These are phyloP conservation scores for Ischnus inquisitorius DNA, from an alignment of 2,888 invertebrate species.

Conservation along the genomic window DNA sequence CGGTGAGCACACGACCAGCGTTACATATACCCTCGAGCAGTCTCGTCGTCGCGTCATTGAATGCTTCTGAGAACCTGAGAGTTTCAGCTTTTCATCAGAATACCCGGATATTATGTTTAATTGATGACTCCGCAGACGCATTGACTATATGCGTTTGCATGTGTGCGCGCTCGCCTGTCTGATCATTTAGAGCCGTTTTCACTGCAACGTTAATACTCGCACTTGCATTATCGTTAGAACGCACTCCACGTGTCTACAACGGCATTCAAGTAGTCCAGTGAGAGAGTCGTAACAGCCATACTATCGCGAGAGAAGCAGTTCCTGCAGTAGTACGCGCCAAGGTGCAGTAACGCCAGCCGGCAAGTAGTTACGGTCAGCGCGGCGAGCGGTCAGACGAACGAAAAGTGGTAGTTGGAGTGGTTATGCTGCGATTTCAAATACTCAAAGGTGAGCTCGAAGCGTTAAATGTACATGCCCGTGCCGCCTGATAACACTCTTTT, in stretches of 20 bases:
- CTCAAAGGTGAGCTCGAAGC: not conserved
- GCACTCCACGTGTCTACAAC: constrained; percentile 14
- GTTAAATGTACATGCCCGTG: not conserved
- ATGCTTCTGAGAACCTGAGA: constrained; percentile 25
- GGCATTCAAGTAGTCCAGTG: not conserved
- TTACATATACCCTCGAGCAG: constrained; percentile 30
- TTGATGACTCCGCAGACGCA: constrained; percentile 57
- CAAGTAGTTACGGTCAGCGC: constrained; percentile 53
- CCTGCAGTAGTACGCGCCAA: constrained; percentile 1
- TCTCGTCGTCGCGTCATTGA: constrained; percentile 59
- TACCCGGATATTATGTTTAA: constrained; percentile 57
- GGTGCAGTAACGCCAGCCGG: constrained; percentile 5
- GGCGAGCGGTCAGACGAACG: constrained; percentile 31
- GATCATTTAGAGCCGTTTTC: constrained; percentile 23
- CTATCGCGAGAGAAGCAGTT: not conserved
- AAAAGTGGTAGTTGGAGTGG: constrained; percentile 1
- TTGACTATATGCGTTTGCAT: constrained; percentile 26
- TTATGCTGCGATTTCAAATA: constrained; percentile 28
- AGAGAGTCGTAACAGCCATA: constrained; percentile 12
- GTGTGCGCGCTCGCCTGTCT: not conserved
- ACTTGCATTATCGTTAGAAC: constrained; percentile 1
- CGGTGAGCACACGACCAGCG: constrained; percentile 40
- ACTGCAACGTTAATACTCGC: not conserved
- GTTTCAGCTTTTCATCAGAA: constrained; percentile 24
- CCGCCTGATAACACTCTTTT: not conserved